Percentiles rank a stretch among this genome's conserved stretches.
These are phyloP conservation scores for Bothrops jararaca DNA, from an alignment of 2,113 vertebrate species.

Conservation along the genomic window DNA sequence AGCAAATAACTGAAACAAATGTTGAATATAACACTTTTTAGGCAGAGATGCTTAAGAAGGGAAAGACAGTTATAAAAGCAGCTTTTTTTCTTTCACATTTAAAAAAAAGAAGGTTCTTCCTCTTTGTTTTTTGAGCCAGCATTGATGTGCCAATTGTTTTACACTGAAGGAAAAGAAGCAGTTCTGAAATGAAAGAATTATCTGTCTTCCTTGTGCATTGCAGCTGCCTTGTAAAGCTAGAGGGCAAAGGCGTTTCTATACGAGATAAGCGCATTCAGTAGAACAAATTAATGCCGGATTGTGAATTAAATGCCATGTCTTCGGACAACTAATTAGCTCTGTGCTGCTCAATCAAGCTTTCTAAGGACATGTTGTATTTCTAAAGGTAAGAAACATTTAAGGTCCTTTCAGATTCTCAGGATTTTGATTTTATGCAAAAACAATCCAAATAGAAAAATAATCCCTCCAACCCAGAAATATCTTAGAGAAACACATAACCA, in stretches of 20 bases:
- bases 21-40: conserved; percentile 36
- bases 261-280: conserved; percentile 74
- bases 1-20: conserved; percentile 44
- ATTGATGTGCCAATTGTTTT: conserved; percentile 54
- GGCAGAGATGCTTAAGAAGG: conserved; percentile 36
- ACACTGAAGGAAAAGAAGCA: conserved; percentile 56
- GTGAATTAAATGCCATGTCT: conserved; percentile 77
- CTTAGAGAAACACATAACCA: conserved; percentile 14
- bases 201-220: conserved; percentile 71
- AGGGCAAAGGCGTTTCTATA: conserved; percentile 74
- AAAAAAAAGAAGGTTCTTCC: conserved; percentile 21
- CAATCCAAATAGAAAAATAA: conserved; percentile 51
- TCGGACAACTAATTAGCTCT: conserved; percentile 80
- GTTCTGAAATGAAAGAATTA: conserved; percentile 69
- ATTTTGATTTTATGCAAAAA: conserved; percentile 49
- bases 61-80: conserved; percentile 36
- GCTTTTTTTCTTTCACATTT: conserved; percentile 33
- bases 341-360: conserved; percentile 78
- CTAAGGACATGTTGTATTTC: conserved; percentile 74
- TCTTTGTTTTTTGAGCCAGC: conserved; percentile 37
- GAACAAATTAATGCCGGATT: conserved; percentile 76
- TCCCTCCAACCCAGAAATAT: conserved; percentile 18
- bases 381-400: conserved; percentile 71
- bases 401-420: conserved; percentile 59
- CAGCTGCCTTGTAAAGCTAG: conserved; percentile 71